Percentiles rank a stretch among this genome's conserved stretches.
phyloP scores from a whole-genome alignment of 2,113 vertebrate species.

The Eretmochelys imbricata region DNA sequence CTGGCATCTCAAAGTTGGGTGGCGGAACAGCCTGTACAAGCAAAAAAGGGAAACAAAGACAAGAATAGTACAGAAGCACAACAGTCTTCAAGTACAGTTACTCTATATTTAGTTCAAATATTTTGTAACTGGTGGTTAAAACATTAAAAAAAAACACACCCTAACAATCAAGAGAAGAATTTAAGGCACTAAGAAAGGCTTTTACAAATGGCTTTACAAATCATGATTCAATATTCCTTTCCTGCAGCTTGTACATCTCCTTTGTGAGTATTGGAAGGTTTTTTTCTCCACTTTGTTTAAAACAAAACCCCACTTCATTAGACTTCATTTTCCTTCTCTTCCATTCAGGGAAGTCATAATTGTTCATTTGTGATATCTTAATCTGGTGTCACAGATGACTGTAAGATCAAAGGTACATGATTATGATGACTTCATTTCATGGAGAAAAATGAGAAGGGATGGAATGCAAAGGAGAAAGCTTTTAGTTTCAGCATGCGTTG shows the following conservation, averaged over 20 bases:
- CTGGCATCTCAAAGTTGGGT: slow-evolving; percentile 98
- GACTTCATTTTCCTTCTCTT: slow-evolving; percentile 64
- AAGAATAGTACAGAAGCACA: slow-evolving; percentile 49
- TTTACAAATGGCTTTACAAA: slow-evolving; percentile 38
- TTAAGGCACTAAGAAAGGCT: slow-evolving; percentile 7
- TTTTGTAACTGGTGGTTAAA: slow-evolving; percentile 41
- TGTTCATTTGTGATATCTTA: slow-evolving; percentile 71
- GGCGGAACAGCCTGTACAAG: slow-evolving; percentile 91
- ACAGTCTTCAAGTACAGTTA: slow-evolving; percentile 33
- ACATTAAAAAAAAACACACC: background rate
- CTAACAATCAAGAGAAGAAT: background rate
- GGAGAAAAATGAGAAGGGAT: slow-evolving; percentile 60
- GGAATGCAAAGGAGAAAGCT: slow-evolving; percentile 59
- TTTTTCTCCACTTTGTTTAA: slow-evolving; percentile 37
- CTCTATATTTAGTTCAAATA: slow-evolving; percentile 52
- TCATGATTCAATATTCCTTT: slow-evolving; percentile 28
- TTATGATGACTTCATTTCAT: slow-evolving; percentile 51
- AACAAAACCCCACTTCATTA: slow-evolving; percentile 64
- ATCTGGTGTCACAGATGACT: slow-evolving; percentile 68
- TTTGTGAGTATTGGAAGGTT: slow-evolving; percentile 31
- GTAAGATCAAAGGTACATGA: slow-evolving; percentile 70
- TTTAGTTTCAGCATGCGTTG: slow-evolving; percentile 61
- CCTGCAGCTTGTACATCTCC: slow-evolving; percentile 22
- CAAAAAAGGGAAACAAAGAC: slow-evolving; percentile 64
- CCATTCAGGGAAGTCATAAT: slow-evolving; percentile 66